Base-by-base conservation (phyloP, 2,113 vertebrate species). In the Raja brachyura region DNA sequence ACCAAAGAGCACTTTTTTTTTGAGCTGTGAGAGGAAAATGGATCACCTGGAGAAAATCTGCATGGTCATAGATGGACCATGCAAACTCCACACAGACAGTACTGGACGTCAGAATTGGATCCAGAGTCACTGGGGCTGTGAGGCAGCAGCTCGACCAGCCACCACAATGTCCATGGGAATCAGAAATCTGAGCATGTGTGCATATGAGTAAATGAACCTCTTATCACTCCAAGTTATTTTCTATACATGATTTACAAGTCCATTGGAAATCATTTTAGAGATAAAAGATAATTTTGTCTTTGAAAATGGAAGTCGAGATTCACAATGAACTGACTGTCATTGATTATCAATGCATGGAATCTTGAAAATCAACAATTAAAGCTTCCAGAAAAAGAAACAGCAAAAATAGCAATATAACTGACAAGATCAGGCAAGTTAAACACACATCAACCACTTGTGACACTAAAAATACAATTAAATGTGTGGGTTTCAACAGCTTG, bases 381-480 rank as follows among this genome's bases (percentile, higher is more conserved):
- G 25, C 83, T 31, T 88, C n/a, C 61, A 4, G 14, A 31, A n/a
- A 88, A 66, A 88, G 83, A 66, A 88, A 88, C 10, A 31, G 59
- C 83, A 13, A 88, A 88, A 88, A 88, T 66, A 88, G 48, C 83
- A 88, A 88, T 16, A 86, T 86, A 63, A 66, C n/a, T 63, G 83
- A 88, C 59, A 88, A 66, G 83, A 63, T 88, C 83, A 88, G 59
- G 59, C 83, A 88, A 88, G 83, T 66, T 61, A 63, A 63, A 31
- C 28, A 18, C 59, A 88, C 83, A 66, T 63, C 83, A 88, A 88
- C 83, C 83, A 88, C 83, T 63, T 66, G 83, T 88, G 59, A 88
- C 59, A 33, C 83, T 63, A 88, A 88, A 86, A 88, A 63, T 66
- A 88, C 83, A 88, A 66, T 88, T 63, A 63, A 88, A 66, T 88